Evolutionary conservation across 2,113 vertebrate species (phyloP).

Genomic region (Atherinomorus stipes): DNA sequence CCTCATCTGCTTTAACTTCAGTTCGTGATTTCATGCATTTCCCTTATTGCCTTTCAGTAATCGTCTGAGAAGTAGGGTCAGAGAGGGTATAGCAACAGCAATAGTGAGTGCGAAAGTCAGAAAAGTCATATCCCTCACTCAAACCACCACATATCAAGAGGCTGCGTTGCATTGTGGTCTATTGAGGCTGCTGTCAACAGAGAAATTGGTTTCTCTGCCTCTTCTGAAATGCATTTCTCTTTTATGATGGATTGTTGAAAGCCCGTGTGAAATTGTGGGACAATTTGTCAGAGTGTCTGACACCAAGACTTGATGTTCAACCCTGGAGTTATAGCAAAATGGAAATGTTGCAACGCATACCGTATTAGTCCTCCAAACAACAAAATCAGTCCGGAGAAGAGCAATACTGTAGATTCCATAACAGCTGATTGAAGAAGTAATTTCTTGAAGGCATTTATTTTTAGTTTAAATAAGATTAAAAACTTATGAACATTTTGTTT

Average conservation of each 20-base stretch:
- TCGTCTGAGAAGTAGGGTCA: slow-evolving; percentile 16
- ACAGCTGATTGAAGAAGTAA: not conserved
- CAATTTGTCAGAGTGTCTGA: slow-evolving; percentile 55
- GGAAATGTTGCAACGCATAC: slow-evolving; percentile 49
- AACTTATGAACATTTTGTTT: not conserved
- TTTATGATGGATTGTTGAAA: slow-evolving; percentile 64
- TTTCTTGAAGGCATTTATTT: slow-evolving; percentile 3
- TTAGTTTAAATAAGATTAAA: slow-evolving; percentile 22
- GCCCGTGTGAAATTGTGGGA: slow-evolving; percentile 50
- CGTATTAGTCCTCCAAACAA: slow-evolving; percentile 33
- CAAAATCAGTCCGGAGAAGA: slow-evolving; percentile 14
- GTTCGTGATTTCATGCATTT: slow-evolving; percentile 34
- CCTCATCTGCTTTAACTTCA: slow-evolving; percentile 42
- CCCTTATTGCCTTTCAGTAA: slow-evolving; percentile 49
- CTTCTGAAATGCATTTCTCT: slow-evolving; percentile 64
- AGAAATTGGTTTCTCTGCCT: slow-evolving; percentile 66
- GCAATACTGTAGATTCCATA: not conserved
- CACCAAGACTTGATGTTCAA: slow-evolving; percentile 56
- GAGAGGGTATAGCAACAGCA: not conserved
- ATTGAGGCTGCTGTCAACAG: slow-evolving; percentile 53
- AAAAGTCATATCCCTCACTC: slow-evolving; percentile 44
- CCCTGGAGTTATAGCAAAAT: slow-evolving; percentile 41
- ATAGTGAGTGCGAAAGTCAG: slow-evolving; percentile 25
- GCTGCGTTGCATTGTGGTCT: slow-evolving; percentile 57
- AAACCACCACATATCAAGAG: slow-evolving; percentile 26